phyloP scores from a whole-genome alignment of 2,113 vertebrate species.

The Halcyon senegalensis region DNA sequence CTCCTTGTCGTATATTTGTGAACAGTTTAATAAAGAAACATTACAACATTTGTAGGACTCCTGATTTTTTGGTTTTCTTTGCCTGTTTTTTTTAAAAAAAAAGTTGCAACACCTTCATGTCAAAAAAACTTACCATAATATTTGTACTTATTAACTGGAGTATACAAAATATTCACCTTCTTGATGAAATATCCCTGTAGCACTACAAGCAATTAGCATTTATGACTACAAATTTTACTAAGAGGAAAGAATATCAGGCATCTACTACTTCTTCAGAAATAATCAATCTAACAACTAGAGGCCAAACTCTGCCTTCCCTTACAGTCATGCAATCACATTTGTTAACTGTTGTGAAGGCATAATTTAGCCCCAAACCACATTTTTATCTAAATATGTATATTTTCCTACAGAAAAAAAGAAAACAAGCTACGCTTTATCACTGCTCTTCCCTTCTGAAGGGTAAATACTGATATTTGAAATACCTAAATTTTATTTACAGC shows the following conservation, averaged over 20 bases:
- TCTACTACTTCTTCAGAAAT: constrained; percentile 14
- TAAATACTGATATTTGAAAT: constrained; percentile 68
- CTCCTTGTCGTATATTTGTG: neutral
- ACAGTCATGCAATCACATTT: neutral
- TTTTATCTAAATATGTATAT: neutral
- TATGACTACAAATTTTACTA: constrained; percentile 9
- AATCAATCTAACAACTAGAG: neutral
- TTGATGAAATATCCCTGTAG: constrained; percentile 5
- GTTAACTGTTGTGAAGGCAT: neutral
- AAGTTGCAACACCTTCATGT: neutral
- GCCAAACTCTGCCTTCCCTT: neutral
- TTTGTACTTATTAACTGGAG: neutral
- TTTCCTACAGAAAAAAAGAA: neutral
- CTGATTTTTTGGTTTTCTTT: neutral
- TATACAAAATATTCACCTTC: constrained; percentile 6
- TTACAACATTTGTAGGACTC: neutral
- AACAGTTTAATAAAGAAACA: neutral
- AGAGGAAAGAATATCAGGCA: constrained; percentile 25
- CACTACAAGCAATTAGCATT: constrained; percentile 9
- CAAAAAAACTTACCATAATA: neutral
- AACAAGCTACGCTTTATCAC: neutral
- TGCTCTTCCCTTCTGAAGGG: constrained; percentile 65
- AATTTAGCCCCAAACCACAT: neutral
- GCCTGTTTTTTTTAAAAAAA: neutral
- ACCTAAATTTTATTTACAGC: constrained; percentile 71